These are phyloP conservation scores for Cheilosia variabilis DNA, from an alignment of 2,888 invertebrate species.

Conservation along the genomic window DNA sequence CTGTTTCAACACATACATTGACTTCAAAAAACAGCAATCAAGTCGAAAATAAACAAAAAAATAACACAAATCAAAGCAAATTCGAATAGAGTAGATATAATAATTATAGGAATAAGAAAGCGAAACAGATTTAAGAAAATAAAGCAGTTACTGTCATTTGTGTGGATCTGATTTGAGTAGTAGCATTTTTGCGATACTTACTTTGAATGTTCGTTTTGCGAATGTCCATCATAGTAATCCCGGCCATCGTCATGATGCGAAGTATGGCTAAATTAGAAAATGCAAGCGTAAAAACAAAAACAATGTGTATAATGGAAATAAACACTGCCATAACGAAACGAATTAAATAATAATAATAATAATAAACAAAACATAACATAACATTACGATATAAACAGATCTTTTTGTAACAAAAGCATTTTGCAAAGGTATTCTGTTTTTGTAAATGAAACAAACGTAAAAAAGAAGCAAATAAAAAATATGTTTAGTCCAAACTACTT, in stretches of 20 bases:
- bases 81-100: constrained; percentile 3
- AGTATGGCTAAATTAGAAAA: constrained; percentile 78
- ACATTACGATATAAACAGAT: neutral
- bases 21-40: constrained; percentile 49
- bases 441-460: constrained; percentile 8
- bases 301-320: constrained; percentile 71
- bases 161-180: constrained; percentile 4
- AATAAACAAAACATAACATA: constrained; percentile 1
- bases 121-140: constrained; percentile 17
- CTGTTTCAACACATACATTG: constrained; percentile 51
- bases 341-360: constrained; percentile 28
- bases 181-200: constrained; percentile 75
- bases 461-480: constrained; percentile 38
- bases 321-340: constrained; percentile 66
- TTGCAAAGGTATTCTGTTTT: neutral
- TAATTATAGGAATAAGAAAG: constrained; percentile 6
- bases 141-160: constrained; percentile 13
- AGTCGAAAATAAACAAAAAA: constrained; percentile 27
- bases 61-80: constrained; percentile 16
- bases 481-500: neutral
- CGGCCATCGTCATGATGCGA: constrained; percentile 79
- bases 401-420: neutral
- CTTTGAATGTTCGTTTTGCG: constrained; percentile 79
- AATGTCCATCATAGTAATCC: constrained; percentile 79
- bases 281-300: constrained; percentile 78